Evolutionary conservation across 1,140 invertebrate genomes (phyloP).

Genomic region (Adelges cooleyi): DNA sequence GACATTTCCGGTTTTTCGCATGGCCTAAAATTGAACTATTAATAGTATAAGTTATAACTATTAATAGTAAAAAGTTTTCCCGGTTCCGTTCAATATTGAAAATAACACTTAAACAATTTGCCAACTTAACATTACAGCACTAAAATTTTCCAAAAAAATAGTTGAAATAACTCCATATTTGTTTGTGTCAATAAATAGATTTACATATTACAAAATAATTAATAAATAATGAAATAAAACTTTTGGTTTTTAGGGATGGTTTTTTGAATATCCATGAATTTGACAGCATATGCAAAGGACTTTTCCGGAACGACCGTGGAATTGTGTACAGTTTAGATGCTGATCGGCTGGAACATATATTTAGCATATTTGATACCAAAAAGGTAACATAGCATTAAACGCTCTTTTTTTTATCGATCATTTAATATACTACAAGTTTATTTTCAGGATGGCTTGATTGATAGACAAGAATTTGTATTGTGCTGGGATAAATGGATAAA

Average conservation of each 20-base stretch:
- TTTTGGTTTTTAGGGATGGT: slow-evolving; percentile 63
- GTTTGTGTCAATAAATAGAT: no score
- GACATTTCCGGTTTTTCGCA: no score
- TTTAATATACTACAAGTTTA: neutral
- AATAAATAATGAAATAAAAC: no score
- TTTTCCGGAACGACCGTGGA: slow-evolving; percentile 75
- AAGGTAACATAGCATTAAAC: slow-evolving; percentile 40
- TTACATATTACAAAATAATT: no score
- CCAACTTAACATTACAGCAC: no score
- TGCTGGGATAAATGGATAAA: slow-evolving; percentile 75
- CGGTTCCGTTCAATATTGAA: no score
- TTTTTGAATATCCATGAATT: slow-evolving; percentile 66
- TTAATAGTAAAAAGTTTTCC: no score
- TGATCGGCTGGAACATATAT: slow-evolving; percentile 51
- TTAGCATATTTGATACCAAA: slow-evolving; percentile 35
- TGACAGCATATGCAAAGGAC: slow-evolving; percentile 62
- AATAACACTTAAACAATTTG: no score
- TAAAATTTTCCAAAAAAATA: no score
- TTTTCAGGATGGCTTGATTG: slow-evolving; percentile 61
- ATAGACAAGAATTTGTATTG: slow-evolving; percentile 64
- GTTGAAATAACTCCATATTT: no score
- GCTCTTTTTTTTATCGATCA: neutral
- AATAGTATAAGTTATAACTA: no score
- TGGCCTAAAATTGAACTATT: no score
- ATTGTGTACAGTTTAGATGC: slow-evolving; percentile 68